Percentiles rank a stretch among this genome's conserved stretches.
Evolutionary conservation across 2,113 vertebrate species (phyloP).

Genomic region (Coturnix japonica): DNA sequence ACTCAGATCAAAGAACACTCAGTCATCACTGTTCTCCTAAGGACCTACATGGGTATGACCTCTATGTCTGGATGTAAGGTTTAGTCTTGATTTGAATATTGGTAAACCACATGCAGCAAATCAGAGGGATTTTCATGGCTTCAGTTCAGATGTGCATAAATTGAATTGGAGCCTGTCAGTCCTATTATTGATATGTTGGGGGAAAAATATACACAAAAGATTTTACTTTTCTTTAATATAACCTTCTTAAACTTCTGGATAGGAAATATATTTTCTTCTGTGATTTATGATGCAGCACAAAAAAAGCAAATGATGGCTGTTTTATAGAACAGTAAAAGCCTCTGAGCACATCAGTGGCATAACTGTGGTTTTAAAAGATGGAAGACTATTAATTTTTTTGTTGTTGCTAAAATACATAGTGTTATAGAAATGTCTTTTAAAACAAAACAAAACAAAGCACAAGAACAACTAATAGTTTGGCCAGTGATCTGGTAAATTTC

Average conservation of each 20-base stretch:
- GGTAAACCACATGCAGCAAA: not conserved
- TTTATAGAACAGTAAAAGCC: not conserved
- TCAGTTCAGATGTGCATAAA: not conserved
- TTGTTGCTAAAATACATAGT: not conserved
- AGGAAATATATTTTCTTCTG: not conserved
- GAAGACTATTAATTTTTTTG: not conserved
- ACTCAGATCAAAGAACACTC: not conserved
- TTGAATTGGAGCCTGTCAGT: not conserved
- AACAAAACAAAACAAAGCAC: not conserved
- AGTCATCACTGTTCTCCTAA: not conserved
- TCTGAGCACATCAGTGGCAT: not conserved
- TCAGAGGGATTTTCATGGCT: not conserved
- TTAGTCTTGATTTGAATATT: not conserved
- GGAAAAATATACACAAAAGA: not conserved
- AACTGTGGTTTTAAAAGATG: not conserved
- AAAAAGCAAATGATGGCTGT: not conserved
- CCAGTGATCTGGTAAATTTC: not conserved
- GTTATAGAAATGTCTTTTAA: not conserved
- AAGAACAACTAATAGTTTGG: not conserved
- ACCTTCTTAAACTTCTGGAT: not conserved
- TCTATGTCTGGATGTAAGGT: not conserved
- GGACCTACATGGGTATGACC: not conserved
- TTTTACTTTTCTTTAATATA: not conserved
- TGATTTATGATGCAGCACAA: not conserved
- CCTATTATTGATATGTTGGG: not conserved